Conservation (phyloP, 2,888 invertebrate species). For the Oxytorus armatus region DNA sequence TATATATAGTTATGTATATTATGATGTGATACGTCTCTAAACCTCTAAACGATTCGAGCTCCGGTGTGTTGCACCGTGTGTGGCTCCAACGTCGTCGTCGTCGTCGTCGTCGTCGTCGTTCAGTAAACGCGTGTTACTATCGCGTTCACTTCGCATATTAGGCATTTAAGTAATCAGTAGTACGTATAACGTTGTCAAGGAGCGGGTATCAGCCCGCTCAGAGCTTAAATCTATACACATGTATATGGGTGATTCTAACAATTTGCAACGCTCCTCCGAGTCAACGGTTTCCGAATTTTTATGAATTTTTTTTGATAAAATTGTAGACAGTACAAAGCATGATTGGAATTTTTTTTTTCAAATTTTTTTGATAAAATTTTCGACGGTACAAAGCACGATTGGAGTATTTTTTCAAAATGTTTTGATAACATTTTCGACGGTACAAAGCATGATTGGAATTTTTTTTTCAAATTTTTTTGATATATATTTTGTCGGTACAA, state of each 20-base stretch:
- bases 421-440: too few species aligned
- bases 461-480: too few species aligned
- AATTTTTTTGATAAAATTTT: too few species aligned
- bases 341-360: too few species aligned
- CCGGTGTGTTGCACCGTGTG: constrained; percentile 61
- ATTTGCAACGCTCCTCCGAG: too few species aligned
- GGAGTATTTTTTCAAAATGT: too few species aligned
- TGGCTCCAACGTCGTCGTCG: constrained; percentile 34
- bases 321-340: too few species aligned
- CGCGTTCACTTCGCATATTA: constrained; percentile 60
- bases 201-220: not conserved
- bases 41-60: constrained; percentile 45
- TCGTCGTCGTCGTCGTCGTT: constrained; percentile 33
- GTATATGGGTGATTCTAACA: not conserved
- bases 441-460: too few species aligned
- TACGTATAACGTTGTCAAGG: constrained; percentile 39
- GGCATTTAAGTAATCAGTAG: constrained; percentile 71
- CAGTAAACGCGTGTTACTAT: constrained; percentile 45
- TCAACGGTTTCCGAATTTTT: too few species aligned
- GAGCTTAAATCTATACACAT: constrained; percentile 1
- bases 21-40: constrained; percentile 37
- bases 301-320: too few species aligned
- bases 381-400: too few species aligned
- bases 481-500: too few species aligned
- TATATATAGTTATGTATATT: not conserved